Conservation (phyloP, 2,113 vertebrate species). For the Daphoenositta chrysoptera region DNA sequence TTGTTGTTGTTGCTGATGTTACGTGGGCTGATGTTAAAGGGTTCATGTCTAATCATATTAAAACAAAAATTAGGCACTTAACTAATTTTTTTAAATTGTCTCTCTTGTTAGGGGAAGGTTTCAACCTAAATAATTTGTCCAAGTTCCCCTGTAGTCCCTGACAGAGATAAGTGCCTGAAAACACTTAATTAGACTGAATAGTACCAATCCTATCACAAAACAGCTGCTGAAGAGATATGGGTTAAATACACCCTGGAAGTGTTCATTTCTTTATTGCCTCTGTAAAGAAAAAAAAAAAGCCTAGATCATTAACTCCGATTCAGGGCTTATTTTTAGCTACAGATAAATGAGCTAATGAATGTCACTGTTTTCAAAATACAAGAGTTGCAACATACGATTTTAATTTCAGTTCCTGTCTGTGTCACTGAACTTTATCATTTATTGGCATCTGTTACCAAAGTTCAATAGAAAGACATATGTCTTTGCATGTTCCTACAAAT, state of each 20-base stretch:
- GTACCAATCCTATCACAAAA: background rate
- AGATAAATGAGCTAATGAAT: background rate
- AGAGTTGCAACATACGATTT: background rate
- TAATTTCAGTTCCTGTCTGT: background rate
- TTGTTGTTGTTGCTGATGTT: background rate
- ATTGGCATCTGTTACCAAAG: background rate
- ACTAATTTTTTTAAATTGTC: background rate
- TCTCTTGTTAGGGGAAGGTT: background rate
- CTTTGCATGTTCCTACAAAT: background rate
- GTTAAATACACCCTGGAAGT: background rate
- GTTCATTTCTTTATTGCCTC: background rate
- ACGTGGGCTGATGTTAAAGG: background rate
- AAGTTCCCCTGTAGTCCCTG: background rate
- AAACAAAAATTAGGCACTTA: background rate
- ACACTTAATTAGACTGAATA: background rate
- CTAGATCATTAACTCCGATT: background rate
- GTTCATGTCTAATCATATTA: background rate
- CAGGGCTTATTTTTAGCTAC: background rate
- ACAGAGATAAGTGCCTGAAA: background rate
- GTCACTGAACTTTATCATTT: conserved; percentile 5
- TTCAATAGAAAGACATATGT: background rate
- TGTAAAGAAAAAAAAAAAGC: background rate
- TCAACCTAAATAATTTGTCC: background rate
- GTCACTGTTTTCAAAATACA: background rate
- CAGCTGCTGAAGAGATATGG: background rate